Conservation (phyloP, 2,888 invertebrate species). For the Leucoptera coffeella region DNA sequence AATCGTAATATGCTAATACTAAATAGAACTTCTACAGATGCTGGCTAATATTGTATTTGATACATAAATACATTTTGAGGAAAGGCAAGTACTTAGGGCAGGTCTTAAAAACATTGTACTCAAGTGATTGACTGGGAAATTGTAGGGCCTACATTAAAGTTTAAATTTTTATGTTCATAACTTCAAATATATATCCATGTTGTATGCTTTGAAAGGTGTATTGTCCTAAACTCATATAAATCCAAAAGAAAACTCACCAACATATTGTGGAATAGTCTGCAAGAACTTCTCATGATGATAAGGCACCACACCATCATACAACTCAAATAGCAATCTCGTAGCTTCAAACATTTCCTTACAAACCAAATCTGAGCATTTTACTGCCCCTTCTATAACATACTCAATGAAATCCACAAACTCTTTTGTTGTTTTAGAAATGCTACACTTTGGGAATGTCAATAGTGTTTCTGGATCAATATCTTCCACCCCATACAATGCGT, state of each 20-base stretch:
- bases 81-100: no score
- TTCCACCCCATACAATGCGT: slow-evolving; percentile 29
- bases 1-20: no score
- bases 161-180: no score
- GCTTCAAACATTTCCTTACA: slow-evolving; percentile 63
- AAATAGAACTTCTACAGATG: no score
- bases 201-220: no score
- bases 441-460: slow-evolving; percentile 48
- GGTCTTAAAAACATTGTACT: no score
- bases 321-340: slow-evolving; percentile 65
- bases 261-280: slow-evolving; percentile 81
- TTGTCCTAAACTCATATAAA: no score
- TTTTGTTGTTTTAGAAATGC: slow-evolving; percentile 56
- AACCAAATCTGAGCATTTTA: slow-evolving; percentile 54
- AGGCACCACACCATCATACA: slow-evolving; percentile 73
- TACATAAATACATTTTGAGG: no score
- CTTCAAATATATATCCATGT: no score
- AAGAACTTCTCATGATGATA: slow-evolving; percentile 74
- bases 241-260: slow-evolving; percentile 62
- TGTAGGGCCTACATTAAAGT: no score
- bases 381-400: slow-evolving; percentile 61
- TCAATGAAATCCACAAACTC: slow-evolving; percentile 60
- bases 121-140: no score
- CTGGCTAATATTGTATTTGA: no score
- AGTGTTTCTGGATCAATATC: slow-evolving; percentile 33